Evolutionary conservation across 1,140 invertebrate genomes (phyloP).

Genomic region (Portunus trituberculatus): DNA sequence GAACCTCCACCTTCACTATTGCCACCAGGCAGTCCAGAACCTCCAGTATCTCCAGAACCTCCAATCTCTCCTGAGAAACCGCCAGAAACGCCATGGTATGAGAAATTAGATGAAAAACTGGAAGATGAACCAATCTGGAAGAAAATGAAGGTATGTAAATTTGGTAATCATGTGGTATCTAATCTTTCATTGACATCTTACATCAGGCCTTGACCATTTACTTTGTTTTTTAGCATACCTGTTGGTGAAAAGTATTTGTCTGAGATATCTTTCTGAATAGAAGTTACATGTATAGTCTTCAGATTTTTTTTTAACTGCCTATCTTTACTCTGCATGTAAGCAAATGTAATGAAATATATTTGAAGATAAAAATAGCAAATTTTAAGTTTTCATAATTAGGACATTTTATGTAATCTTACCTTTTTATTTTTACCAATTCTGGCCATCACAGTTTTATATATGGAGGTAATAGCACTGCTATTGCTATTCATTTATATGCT

Average conservation of each 20-base stretch:
- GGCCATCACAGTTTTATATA: background rate
- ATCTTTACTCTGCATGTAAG: background rate
- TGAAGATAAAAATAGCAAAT: background rate
- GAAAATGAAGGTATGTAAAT: slow-evolving; percentile 84
- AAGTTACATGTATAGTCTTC: background rate
- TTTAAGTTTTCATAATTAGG: background rate
- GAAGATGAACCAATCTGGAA: slow-evolving; percentile 79
- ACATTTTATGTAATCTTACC: background rate
- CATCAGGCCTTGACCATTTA: background rate
- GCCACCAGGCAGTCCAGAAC: slow-evolving; percentile 68
- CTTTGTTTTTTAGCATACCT: background rate
- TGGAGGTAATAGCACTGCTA: background rate
- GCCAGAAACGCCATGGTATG: slow-evolving; percentile 77
- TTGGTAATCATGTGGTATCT: background rate
- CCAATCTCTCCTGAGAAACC: slow-evolving; percentile 75
- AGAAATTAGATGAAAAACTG: slow-evolving; percentile 77
- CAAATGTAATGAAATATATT: background rate
- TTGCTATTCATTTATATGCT: background rate
- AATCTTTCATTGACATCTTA: background rate
- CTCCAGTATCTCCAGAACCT: slow-evolving; percentile 74
- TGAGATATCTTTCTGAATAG: background rate
- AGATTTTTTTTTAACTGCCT: background rate
- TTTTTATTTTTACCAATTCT: background rate
- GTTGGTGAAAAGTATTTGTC: background rate
- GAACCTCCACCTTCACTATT: slow-evolving; percentile 68